Conservation (phyloP, 1,140 invertebrate species). For the Piezodorus guildinii region DNA sequence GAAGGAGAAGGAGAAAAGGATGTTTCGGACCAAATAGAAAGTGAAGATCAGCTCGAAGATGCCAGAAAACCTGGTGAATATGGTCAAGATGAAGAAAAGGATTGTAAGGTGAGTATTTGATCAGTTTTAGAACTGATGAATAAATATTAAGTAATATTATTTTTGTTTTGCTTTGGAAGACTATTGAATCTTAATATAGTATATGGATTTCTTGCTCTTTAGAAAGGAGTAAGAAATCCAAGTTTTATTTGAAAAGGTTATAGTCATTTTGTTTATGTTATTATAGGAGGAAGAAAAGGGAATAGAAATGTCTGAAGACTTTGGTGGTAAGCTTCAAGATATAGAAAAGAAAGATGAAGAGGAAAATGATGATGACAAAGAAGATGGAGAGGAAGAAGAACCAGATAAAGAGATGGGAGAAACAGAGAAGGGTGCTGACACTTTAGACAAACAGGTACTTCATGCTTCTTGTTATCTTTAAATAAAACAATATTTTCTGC, state of each 20-base stretch:
- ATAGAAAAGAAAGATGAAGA: conserved; percentile 56
- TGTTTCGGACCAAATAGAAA: conserved; percentile 87
- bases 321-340: conserved; percentile 76
- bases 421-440: conserved; percentile 67
- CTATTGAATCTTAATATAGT: no score
- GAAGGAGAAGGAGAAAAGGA: conserved; percentile 90
- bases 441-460: conserved; percentile 44
- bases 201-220: no score
- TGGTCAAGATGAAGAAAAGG: conserved; percentile 56
- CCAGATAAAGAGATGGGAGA: conserved; percentile 93
- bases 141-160: no score
- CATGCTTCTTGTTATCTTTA: conserved; percentile 16
- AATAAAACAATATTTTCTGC: background rate
- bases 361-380: conserved; percentile 45
- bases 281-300: conserved; percentile 77
- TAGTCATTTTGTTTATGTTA: background rate
- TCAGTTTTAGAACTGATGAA: no score
- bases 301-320: conserved; percentile 87
- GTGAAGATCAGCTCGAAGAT: conserved; percentile 89
- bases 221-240: no score
- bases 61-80: conserved; percentile 65
- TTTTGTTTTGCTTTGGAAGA: no score
- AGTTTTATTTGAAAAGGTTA: background rate
- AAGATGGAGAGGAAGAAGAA: conserved; percentile 54
- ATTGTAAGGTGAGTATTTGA: conserved; percentile 48